Evolutionary conservation across 2,888 invertebrate species (phyloP).

Genomic region (Eupithecia dodoneata): DNA sequence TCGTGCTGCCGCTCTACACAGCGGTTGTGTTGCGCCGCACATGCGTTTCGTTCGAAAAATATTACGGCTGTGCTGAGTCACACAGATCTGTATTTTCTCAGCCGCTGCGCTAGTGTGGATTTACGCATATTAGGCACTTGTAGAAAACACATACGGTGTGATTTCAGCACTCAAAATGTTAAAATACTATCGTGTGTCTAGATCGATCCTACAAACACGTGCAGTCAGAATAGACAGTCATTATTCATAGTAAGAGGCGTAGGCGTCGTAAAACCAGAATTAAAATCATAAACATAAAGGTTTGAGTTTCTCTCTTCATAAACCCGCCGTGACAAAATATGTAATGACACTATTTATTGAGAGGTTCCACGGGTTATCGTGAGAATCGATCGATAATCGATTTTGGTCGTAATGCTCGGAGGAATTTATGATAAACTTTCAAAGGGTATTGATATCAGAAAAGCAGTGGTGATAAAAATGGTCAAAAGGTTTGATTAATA

Average conservation of each 20-base stretch:
- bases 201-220: constrained; percentile 4
- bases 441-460: constrained; percentile 8
- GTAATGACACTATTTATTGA: constrained; percentile 64
- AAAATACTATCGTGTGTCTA: neutral
- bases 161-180: too few species aligned
- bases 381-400: constrained; percentile 49
- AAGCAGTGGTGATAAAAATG: constrained; percentile 1
- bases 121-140: too few species aligned
- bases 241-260: constrained; percentile 43
- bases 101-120: too few species aligned
- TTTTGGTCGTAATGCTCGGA: constrained; percentile 41
- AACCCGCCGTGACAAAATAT: constrained; percentile 66
- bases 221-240: constrained; percentile 1
- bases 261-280: constrained; percentile 62
- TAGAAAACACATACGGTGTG: too few species aligned
- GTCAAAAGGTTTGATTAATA: neutral
- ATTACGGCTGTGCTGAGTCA: too few species aligned
- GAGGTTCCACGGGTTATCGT: constrained; percentile 52
- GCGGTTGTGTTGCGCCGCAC: too few species aligned
- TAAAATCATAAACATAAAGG: constrained; percentile 59
- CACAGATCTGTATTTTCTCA: too few species aligned
- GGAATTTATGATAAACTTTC: constrained; percentile 20
- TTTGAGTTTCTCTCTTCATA: constrained; percentile 55
- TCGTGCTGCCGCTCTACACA: too few species aligned
- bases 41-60: too few species aligned